Base-by-base conservation (phyloP, 1,140 invertebrate genomes). In the Carcinoscorpius rotundicauda region DNA sequence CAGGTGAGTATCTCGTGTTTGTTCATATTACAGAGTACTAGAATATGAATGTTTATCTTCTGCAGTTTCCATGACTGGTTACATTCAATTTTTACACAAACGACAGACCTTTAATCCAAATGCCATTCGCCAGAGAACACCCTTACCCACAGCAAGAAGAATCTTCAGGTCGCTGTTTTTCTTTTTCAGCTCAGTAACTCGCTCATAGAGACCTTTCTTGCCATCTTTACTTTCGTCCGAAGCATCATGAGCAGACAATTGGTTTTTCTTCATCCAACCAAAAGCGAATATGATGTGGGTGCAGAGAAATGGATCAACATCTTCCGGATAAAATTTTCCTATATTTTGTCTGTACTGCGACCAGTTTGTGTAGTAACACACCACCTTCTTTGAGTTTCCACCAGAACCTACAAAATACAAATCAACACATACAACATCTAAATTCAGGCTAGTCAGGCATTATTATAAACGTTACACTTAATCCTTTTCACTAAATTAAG, bases 281-380 rank as follows among this genome's bases (percentile, higher is more conserved):
- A 98, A 97, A 49, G 94, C 90, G 76, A 93, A 97, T 71, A 97
- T 91, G 71, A 97, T 82, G 78, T 97, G 94, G 1, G 94, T 97
- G 77, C 95, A 98, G 4, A 98, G 82, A 76, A 93, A 87, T 3
- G 93, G 90, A 64, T 93, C 87, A 67, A 97, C 96, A 76, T 98
- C 91, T 80, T 97, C 94, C 0, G 95, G 94, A 52, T 85, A 74
- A 78, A 93, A 97, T 79, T 97, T 97, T 51, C 91, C 94, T 64
- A 89, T 80, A 75, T 95, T 96, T 1, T 87, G 86, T 62, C 94
- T 81, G 75, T 97, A 97, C 74, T 97, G 94, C 0, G 94, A 93
- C 94, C 94, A 97, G 79, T 97, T 97, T 29, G 92, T 96, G 78
- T 95, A 97, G 76, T 97, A 97, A 75, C 93, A 97, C 3, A 95